phyloP scores from a whole-genome alignment of 2,797 vertebrate genomes.

The Antrozous pallidus region DNA sequence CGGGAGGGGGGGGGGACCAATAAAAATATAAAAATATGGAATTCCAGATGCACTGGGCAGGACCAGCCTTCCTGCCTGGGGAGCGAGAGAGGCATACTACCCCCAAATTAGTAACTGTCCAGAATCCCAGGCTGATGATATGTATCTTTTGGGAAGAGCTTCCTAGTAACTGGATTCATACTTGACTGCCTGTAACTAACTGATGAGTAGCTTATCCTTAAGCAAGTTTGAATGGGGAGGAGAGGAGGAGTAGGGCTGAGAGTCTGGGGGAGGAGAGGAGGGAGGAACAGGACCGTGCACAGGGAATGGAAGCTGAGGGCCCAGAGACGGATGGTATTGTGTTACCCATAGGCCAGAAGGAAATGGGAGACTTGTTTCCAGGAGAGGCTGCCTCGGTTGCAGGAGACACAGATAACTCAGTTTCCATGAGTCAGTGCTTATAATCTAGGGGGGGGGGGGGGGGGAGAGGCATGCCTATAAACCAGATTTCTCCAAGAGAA shows the following conservation, averaged over 20 bases:
- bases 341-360: neutral
- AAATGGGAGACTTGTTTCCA: neutral
- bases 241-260: neutral
- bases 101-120: neutral
- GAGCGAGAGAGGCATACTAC: neutral
- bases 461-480: neutral
- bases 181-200: neutral
- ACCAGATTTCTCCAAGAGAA: neutral
- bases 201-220: neutral
- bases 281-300: neutral
- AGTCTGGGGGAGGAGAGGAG: neutral
- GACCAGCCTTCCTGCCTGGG: neutral
- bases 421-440: neutral
- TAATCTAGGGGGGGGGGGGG: neutral
- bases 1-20: neutral
- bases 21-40: slow-evolving; percentile 60
- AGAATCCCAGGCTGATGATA: neutral
- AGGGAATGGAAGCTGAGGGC: neutral
- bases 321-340: neutral
- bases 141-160: neutral
- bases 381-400: neutral
- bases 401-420: neutral
- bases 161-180: neutral
- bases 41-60: slow-evolving; percentile 39
- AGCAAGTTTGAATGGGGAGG: neutral